Base-by-base conservation (phyloP, 2,888 invertebrate genomes). In the Rotaria socialis region DNA sequence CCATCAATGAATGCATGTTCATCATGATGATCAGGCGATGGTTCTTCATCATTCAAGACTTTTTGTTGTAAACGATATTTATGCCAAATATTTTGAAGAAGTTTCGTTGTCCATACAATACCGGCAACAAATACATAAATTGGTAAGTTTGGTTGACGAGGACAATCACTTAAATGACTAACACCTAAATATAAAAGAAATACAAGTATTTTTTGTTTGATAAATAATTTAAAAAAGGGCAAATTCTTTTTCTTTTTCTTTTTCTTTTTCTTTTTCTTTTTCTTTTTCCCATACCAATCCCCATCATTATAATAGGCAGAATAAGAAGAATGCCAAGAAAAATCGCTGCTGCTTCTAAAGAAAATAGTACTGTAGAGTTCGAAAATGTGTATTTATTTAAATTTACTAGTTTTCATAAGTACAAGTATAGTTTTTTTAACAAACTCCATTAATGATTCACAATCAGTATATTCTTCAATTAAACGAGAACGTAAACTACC, bases 51-150 rank as follows among this genome's bases (percentile, higher is more conserved):
- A n/a, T 47, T 47, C 5, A 35, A n/a, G 19, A 22, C 24, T 80
- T 80, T 80, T 47, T 80, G 80, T 47, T 80, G 80, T 11, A 80
- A 24, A 80, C 80, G 80, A 80, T 80, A 80, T n/a, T 80, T 80
- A 80, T 80, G 80, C 80, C 80, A 80, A 47, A 80, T 43, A 80
- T 80, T 80, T 80, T 80, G 80, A 24, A 80, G 24, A 80, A 80
- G 80, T 80, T 80, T 80, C n/a, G 47, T 47, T 43, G 80, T 80
- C 43, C 43, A 80, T 24, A 80, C 80, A 80, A 80, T 80, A n/a
- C 80, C 80, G 24, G 80, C 80, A 47, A 80, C 80, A 80, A 80
- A 80, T 80, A 80, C 47, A 80, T 80, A 80, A 80, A 80, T 80
- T 14, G 80, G 80, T n/a, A 80, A 47, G 47, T 80, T 6, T n/a